Base-by-base conservation (phyloP, 2,113 vertebrate species). In the Ptilorrhoa leucosticta region DNA sequence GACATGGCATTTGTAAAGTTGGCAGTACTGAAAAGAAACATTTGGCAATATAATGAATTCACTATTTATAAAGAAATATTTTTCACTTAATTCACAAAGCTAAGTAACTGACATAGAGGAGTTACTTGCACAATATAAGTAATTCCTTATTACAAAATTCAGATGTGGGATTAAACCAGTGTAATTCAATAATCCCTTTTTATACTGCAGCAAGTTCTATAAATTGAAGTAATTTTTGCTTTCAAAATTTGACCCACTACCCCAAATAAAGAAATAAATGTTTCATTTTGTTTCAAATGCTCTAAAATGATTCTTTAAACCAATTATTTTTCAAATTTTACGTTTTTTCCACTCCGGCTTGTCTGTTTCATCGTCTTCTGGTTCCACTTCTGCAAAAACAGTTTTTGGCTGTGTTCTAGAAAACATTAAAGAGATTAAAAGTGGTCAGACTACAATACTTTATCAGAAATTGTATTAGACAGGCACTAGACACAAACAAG, bases 311-410 rank as follows among this genome's bases (percentile, higher is more conserved):
- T 72, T 79, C 63, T 84, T 89, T 66, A 87, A 56, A 70, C 2
- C 3, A 64, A 31, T 35, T 87, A 91, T 92, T 99, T 94, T 95
- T 99, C 97, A 99, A 91, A 99, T 99, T 98, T 99, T 99, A 94
- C 99, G 98, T 96, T 99, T 99, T 98, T 99, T 99, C 99, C 99
- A 99, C 80, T 99, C 98, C 11, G 99, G 99, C 89, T 99, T 99
- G 58, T 99, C 98, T 30, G 98, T 97, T 90, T 99, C 99, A 76
- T 99, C 99, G 54, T 99, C 99, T 92, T 99, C 99, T 13, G 98
- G 98, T 39, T 99, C 99, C 58, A 99, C 98, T 96, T 99, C 99
- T 4, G 99, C 99, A 98, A 99, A 99, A 96, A 99, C 71, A 11
- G 99, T 97, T 94, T 99, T 98, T 42, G 99, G 99, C 87, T 99